Percentiles rank a stretch among this genome's conserved stretches.
Evolutionary conservation across 2,888 invertebrate genomes (phyloP).

Genomic region (Caenorhabditis wallacei): DNA sequence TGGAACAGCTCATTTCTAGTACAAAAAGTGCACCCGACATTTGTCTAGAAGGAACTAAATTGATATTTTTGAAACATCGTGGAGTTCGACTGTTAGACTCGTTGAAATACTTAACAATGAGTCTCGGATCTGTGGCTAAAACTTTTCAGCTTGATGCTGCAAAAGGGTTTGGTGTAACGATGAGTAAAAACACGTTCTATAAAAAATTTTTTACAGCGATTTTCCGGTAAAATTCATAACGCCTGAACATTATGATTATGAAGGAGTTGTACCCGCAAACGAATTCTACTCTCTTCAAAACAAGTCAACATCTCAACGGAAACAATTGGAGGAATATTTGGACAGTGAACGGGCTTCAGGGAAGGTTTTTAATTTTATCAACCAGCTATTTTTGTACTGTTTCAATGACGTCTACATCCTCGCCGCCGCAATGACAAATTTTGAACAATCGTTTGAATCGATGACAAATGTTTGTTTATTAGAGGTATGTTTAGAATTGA

Average conservation of each 20-base stretch:
- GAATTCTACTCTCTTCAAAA: constrained; percentile 1
- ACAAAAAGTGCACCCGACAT: background rate
- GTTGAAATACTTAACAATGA: constrained; percentile 17
- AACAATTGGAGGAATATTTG: background rate
- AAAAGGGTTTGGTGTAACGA: constrained; percentile 1
- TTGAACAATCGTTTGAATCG: constrained; percentile 17
- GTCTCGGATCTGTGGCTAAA: background rate
- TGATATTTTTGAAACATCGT: background rate
- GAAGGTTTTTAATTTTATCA: constrained; percentile 17
- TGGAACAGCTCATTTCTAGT: background rate
- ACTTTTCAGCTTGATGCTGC: constrained; percentile 7
- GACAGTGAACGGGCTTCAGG: background rate
- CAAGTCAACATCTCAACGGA: background rate
- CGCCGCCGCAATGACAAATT: background rate
- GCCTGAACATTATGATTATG: constrained; percentile 1
- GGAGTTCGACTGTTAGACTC: constrained; percentile 5
- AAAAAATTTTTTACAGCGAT: background rate
- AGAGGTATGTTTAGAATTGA: constrained; percentile 10
- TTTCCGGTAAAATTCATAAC: constrained; percentile 13
- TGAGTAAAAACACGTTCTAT: too few relatives aligned
- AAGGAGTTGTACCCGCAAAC: background rate
- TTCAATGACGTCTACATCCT: constrained; percentile 28
- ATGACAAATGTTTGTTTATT: background rate
- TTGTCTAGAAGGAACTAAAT: background rate
- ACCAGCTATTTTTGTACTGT: constrained; percentile 4